Conservation (phyloP, 2,113 vertebrate genomes). For the Podarcis muralis region DNA sequence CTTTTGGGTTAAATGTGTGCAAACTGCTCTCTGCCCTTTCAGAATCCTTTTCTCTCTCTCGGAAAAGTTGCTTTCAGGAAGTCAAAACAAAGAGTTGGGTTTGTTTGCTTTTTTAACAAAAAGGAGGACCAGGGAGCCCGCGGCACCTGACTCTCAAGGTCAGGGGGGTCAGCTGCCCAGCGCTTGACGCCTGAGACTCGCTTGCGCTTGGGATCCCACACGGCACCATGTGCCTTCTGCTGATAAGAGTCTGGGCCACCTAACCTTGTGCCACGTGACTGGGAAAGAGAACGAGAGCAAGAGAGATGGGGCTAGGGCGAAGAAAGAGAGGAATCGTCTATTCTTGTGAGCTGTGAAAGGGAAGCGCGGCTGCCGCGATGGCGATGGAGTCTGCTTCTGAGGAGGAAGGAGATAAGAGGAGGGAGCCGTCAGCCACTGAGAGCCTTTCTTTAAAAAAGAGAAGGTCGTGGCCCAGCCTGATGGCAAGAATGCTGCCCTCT, state of each 20-base stretch:
- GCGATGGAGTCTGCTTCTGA: constrained; percentile 78
- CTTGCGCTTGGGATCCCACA: constrained; percentile 77
- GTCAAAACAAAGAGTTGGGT: constrained; percentile 13
- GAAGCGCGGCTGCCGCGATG: constrained; percentile 51
- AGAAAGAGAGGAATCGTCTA: constrained; percentile 50
- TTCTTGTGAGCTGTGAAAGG: constrained; percentile 60
- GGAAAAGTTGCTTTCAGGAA: constrained; percentile 61
- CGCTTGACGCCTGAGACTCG: constrained; percentile 68
- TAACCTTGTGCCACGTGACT: constrained; percentile 79
- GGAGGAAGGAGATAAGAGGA: constrained; percentile 72
- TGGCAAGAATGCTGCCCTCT: constrained; percentile 48
- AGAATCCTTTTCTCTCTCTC: constrained; percentile 62
- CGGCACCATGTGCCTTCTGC: constrained; percentile 73
- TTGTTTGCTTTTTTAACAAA: not conserved
- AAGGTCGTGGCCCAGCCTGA: constrained; percentile 41
- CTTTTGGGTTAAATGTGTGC: not conserved
- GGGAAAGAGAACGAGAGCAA: constrained; percentile 70
- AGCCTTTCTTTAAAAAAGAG: constrained; percentile 16
- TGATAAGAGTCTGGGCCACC: constrained; percentile 85
- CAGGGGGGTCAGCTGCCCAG: constrained; percentile 65
- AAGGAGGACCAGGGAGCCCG: not conserved
- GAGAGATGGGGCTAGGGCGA: not conserved
- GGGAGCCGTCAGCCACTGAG: constrained; percentile 66
- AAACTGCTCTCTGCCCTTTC: constrained; percentile 34
- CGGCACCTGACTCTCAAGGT: constrained; percentile 69